Evolutionary conservation across 2,113 vertebrate species (phyloP).

Genomic region (Thalassoma bifasciatum): DNA sequence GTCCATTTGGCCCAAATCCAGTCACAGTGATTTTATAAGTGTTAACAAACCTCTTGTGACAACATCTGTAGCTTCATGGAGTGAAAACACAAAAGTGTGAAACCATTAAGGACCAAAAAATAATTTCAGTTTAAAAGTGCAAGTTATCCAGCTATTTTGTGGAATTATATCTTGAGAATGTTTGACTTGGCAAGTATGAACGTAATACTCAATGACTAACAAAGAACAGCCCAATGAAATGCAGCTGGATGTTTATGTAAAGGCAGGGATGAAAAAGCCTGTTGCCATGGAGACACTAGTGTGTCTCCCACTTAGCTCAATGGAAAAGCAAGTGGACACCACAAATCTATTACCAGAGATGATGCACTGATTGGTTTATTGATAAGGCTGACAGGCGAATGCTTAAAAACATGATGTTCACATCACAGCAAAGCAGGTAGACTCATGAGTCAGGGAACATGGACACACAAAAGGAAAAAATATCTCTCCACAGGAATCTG

Average conservation of each 20-base stretch:
- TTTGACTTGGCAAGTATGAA: conserved; percentile 34
- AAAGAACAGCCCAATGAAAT: conserved; percentile 44
- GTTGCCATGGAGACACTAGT: conserved; percentile 77
- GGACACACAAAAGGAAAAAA: neutral
- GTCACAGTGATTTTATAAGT: too few species aligned
- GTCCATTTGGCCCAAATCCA: too few species aligned
- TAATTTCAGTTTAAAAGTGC: neutral
- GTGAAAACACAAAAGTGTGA: neutral
- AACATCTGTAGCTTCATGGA: neutral
- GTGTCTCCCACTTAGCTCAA: conserved; percentile 68
- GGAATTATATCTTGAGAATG: conserved; percentile 29
- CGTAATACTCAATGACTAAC: conserved; percentile 51
- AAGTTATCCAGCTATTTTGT: neutral
- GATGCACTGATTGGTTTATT: conserved; percentile 66
- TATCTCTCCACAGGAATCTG: neutral
- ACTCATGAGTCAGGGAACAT: conserved; percentile 43
- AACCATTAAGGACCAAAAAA: neutral
- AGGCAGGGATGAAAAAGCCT: conserved; percentile 41
- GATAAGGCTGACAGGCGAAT: conserved; percentile 48
- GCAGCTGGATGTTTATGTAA: conserved; percentile 68
- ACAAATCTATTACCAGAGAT: conserved; percentile 56
- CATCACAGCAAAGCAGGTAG: conserved; percentile 20
- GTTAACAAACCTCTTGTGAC: neutral
- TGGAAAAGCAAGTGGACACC: conserved; percentile 56
- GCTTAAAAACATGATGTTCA: conserved; percentile 3